Evolutionary conservation across 2,888 invertebrate genomes (phyloP), one percentile per base, ranked within the genome.

Genomic region (Phymatocera aterrima): DNA sequence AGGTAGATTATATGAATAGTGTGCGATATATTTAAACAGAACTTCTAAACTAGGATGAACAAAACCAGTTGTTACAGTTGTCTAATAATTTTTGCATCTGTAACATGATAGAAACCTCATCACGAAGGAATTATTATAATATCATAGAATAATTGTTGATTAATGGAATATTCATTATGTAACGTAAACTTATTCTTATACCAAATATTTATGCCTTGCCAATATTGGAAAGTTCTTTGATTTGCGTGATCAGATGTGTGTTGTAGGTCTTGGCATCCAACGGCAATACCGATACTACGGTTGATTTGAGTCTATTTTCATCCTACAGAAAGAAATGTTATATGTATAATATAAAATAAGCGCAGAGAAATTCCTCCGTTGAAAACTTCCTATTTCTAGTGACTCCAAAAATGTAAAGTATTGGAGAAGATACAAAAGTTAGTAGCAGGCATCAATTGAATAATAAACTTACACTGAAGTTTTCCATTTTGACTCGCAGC

Each of bases 401-500:
- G 4, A 77, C 18, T 37, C 37, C 70, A 28, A 15, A 46, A 72
- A 60, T 64, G 65, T 51, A 46, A 51, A 51, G 31, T 48, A 74
- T 34, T 57, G 57, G 68, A 80, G 57, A 77, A 77, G 21, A 77
- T 72, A 70, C n/a, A 72, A 28, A 57, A 28, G 15, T 57, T n/a
- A n/a, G n/a, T n/a, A n/a, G n/a, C n/a, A n/a, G n/a, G n/a, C n/a
- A n/a, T n/a, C n/a, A n/a, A n/a, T n/a, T 79, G 64, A 79, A 21
- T 43, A 72, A 57, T 64, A 18, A 79, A 93, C 94, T 94, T 91
- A 97, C 98, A 89, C 97, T 98, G 89, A 95, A 99, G 12, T 94
- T 95, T 91, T 99, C 99, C 91, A 96, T 93, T 91, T 97, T 98
- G 43, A 96, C 95, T 79, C 98, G 93, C 84, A 98, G 92, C 90